These are phyloP conservation scores for Luscinia megarhynchos DNA, from an alignment of 2,797 vertebrate species.

Conservation along the genomic window DNA sequence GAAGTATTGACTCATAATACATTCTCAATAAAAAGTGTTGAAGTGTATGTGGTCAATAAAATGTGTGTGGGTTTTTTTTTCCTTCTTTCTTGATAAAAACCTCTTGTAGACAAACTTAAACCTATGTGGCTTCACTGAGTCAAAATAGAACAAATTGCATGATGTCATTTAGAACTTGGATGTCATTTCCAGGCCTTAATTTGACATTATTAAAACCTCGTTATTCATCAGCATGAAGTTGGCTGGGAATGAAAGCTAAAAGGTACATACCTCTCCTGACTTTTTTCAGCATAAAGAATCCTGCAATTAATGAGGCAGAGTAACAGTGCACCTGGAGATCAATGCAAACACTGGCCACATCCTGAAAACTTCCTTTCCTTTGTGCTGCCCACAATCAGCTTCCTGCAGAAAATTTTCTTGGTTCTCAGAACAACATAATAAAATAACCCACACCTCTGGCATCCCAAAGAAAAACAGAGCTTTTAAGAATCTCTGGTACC, in stretches of 20 bases:
- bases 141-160: not conserved
- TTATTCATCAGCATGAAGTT: not conserved
- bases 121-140: not conserved
- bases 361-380: conserved; percentile 8
- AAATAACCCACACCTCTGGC: not conserved
- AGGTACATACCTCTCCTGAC: not conserved
- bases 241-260: not conserved
- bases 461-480: not conserved
- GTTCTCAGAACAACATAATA: not conserved
- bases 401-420: conserved; percentile 7
- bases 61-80: not conserved
- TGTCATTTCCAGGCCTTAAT: not conserved
- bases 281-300: not conserved
- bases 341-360: not conserved
- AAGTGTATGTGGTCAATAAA: not conserved
- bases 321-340: not conserved
- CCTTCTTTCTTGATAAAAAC: not conserved
- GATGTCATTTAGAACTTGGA: not conserved
- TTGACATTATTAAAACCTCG: not conserved
- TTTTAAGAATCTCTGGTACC: not conserved
- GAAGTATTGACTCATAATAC: not conserved
- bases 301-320: not conserved
- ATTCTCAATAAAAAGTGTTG: conserved; percentile 28
- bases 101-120: not conserved
- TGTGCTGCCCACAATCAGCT: conserved; percentile 26